A percentile compares a stretch with the other conserved stretches of the same genome.
phyloP scores from a whole-genome alignment of 1,140 invertebrate genomes.

The Daktulosphaira vitifoliae region DNA sequence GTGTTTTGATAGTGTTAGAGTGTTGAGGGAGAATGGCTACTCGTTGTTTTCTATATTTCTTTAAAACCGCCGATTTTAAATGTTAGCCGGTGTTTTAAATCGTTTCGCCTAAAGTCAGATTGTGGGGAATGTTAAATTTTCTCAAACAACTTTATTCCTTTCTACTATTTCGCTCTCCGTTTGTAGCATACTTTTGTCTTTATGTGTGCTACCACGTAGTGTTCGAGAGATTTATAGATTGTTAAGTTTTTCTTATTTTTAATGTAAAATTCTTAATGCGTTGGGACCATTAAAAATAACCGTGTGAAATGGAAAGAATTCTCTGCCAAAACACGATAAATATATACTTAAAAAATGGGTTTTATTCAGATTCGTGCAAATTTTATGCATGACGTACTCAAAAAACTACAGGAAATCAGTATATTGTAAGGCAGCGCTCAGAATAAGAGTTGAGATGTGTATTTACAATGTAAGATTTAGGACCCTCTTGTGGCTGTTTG shows the following conservation, averaged over 20 bases:
- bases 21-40: neutral
- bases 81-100: neutral
- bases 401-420: too few species aligned
- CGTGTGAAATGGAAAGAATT: neutral
- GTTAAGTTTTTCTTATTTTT: neutral
- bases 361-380: too few species aligned
- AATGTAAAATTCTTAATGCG: slow-evolving; percentile 12
- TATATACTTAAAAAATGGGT: too few species aligned
- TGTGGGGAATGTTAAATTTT: neutral
- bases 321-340: too few species aligned
- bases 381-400: too few species aligned
- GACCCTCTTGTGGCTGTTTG: too few species aligned
- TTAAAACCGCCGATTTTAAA: neutral
- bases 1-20: too few species aligned
- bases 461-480: too few species aligned
- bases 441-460: too few species aligned
- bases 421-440: too few species aligned
- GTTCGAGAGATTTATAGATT: neutral
- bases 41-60: neutral
- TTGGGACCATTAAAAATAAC: slow-evolving; percentile 3
- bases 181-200: neutral
- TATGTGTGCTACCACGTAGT: neutral
- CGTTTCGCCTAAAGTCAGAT: neutral
- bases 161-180: neutral
- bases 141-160: neutral